Evolutionary conservation across 1,140 invertebrate species (phyloP), one percentile per base, ranked within the genome.

Genomic region (Drosophila subpulchrella): DNA sequence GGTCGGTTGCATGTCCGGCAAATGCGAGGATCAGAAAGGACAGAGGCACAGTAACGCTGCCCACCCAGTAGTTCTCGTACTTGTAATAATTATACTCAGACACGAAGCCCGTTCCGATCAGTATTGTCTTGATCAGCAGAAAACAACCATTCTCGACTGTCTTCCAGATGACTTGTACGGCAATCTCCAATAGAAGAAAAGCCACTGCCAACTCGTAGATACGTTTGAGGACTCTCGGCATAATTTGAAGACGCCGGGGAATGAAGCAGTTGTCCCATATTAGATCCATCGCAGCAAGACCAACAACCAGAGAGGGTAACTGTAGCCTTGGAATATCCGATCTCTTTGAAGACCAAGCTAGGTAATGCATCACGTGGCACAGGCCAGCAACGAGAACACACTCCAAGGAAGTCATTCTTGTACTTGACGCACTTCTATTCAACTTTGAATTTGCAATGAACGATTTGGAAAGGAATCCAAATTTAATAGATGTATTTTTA

Each of bases 201-300:
- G 73, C 36, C 13, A 54, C 34, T 2, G 13, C 8, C 15, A 50
- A 0, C 6, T 81, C 78, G 12, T 53, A 41, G 8, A 55, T 0
- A 1, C 44, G 56, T 30, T 66, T 66, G 0, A 60, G 10, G 4
- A 20, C 7, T 5, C 15, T 0, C 3, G 51, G 2, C 15, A 51
- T 38, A 30, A 50, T 17, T 0, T 41, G 2, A 0, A 70, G 54
- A 8, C 41, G n/a, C 4, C 5, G 5, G 4, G 78, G 78, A 2
- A 81, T 12, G 15, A 79, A 30, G 4, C 36, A 38, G 7, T 61
- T 78, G 4, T 81, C 55, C 41, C 57, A 55, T 15, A 82, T 77
- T 4, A 82, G 24, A 50, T 78, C 57, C 59, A 78, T 15, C 3
- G 61, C 10, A 8, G 44, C 58, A 27, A 78, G 7, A 13, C 44